Base-by-base conservation (phyloP, 2,113 vertebrate genomes). In the Hydrolagus affinis region DNA sequence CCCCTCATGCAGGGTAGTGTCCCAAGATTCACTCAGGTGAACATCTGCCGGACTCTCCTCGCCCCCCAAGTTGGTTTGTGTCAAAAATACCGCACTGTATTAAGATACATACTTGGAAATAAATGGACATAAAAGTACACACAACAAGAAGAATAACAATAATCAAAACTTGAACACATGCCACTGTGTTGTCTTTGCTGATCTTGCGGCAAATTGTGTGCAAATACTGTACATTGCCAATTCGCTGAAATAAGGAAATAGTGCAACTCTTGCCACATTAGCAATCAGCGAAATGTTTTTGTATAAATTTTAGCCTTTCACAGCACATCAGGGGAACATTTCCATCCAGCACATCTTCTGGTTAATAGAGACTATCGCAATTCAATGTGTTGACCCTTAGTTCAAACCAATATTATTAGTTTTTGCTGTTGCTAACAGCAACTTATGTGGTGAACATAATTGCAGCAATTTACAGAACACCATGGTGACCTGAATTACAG, bases 401-500 rank as follows among this genome's bases (percentile, higher is more conserved):
- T 83, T 83, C 78, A 83, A 83, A 83, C 60, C 78, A 83, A 83
- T 83, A 83, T 83, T 83, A 83, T 83, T 83, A 83, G 78, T 83
- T 83, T 66, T 83, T 64, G 78, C 78, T 68, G 78, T 83, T 83
- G 78, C 78, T 11, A 83, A 4, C 78, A 14, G 78, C 78, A 83
- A 83, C 78, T 83, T 83, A 83, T 68, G 60, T 83, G 78, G 78
- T 83, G 78, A 83, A 83, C 78, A 83, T 83, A 83, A 83, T 83
- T 83, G 78, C 78, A 32, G 78, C 78, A 83, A 83, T 83, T 83
- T 83, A 62, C 66, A 83, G 28, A 83, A 83, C 78, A 68, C 78
- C 78, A 83, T 83, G 78, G 78, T 83, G 78, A 83, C 78, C 78
- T 83, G 78, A 64, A 83, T 83, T 83, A 83, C 78, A 83, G 62